Evolutionary conservation across 2,797 vertebrate genomes (phyloP), one percentile per base, ranked within the genome.

Genomic region (Sebastes aleutianus): DNA sequence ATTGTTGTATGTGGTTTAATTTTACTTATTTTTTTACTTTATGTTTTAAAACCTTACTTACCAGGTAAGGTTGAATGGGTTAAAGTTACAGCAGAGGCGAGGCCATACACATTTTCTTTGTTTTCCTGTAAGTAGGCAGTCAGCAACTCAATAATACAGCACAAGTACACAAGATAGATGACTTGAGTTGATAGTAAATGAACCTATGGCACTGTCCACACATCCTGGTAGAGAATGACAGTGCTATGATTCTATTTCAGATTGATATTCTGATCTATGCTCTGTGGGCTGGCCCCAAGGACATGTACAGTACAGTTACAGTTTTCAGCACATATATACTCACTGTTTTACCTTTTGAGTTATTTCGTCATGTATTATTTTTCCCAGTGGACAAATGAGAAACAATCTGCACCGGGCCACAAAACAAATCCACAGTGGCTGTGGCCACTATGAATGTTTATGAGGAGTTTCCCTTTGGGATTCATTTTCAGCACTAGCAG

Each of bases 401-500:
- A 50, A 70, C 43, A 65, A 47, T 76, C 50, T 66, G 10, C 64
- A 71, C 16, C 3, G 14, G 54, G 76, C 57, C 68, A 56, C 65
- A 73, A 64, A 84, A 64, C 65, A 84, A 70, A 74, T 70, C 70
- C 34, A 26, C 6, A 57, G 70, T 34, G 53, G 13, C 70, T 82
- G 53, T n/a, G 59, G 59, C 73, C 74, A 74, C 13, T 78, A 47
- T 84, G 67, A 78, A 65, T 79, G 74, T 66, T 80, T 79, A 79
- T 78, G 79, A 65, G 56, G 31, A 71, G 36, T 61, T 76, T 73
- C 36, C 83, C 74, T 66, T 24, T 58, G 83, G 74, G 77, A 80
- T 83, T 83, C 63, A 69, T 76, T 78, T 76, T 72, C 72, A 64
- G 71, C 75, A 22, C 68, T 27, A 54, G 65, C n/a, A 76, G 59